These are phyloP conservation scores for Dysmachus trigonus DNA, from an alignment of 2,888 invertebrate genomes.

Conservation along the genomic window DNA sequence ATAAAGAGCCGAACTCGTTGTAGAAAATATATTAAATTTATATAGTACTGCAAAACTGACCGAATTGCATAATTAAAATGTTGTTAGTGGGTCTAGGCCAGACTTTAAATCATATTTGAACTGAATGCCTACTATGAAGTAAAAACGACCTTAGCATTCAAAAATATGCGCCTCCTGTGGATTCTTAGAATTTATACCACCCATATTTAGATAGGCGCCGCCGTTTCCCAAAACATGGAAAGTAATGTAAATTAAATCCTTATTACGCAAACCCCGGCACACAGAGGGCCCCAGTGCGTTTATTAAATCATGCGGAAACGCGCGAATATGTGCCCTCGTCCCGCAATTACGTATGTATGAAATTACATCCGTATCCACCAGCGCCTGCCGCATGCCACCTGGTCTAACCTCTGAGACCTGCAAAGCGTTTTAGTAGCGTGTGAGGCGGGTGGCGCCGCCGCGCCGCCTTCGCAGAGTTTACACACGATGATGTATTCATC, in stretches of 20 bases:
- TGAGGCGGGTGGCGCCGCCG: background rate
- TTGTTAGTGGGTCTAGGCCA: background rate
- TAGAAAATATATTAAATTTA: no score
- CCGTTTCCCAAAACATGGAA: background rate
- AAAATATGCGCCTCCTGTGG: background rate
- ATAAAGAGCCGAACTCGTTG: no score
- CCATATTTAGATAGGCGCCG: background rate
- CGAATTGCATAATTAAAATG: background rate
- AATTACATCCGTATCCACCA: background rate
- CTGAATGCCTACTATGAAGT: background rate
- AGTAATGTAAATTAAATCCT: background rate
- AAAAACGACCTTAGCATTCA: background rate
- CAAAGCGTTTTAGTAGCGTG: background rate
- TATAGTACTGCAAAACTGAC: background rate
- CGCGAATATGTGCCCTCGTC: background rate
- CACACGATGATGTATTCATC: slow-evolving; percentile 27
- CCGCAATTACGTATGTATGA: background rate
- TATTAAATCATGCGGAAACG: background rate
- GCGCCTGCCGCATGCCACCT: background rate
- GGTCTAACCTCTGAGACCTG: background rate
- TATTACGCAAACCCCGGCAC: background rate
- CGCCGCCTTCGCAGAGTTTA: background rate
- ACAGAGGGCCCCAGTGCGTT: background rate
- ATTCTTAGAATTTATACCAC: background rate
- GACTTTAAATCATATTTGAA: background rate